phyloP scores from a whole-genome alignment of 2,797 vertebrate species.

The Melanotaenia pygmaea region DNA sequence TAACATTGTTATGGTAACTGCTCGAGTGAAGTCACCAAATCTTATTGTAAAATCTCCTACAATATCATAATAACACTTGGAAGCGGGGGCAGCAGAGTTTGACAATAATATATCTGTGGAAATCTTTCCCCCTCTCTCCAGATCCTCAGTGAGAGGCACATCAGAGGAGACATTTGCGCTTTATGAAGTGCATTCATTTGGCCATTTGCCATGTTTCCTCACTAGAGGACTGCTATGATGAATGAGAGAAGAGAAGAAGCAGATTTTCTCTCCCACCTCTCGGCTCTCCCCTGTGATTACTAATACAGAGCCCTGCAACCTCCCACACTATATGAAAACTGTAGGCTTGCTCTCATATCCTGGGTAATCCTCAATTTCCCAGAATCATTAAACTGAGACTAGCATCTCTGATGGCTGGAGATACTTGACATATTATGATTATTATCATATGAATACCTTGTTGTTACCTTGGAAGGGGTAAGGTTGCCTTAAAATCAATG shows the following conservation, averaged over 20 bases:
- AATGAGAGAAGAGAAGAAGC: constrained; percentile 86
- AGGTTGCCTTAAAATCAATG: constrained; percentile 74
- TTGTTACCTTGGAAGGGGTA: constrained; percentile 76
- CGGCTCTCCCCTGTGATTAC: constrained; percentile 84
- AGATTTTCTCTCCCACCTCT: constrained; percentile 86
- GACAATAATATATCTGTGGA: constrained; percentile 85
- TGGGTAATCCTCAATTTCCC: constrained; percentile 85
- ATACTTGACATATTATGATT: constrained; percentile 84
- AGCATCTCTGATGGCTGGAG: constrained; percentile 82
- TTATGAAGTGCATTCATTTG: constrained; percentile 87
- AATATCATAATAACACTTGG: constrained; percentile 83
- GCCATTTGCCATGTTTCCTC: constrained; percentile 86
- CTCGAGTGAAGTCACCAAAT: constrained; percentile 81
- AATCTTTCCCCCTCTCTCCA: constrained; percentile 79
- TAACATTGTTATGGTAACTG: constrained; percentile 83
- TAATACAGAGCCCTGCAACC: constrained; percentile 84
- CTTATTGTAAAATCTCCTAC: constrained; percentile 83
- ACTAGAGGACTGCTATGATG: constrained; percentile 85
- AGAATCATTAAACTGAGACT: constrained; percentile 85
- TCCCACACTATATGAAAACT: constrained; percentile 85
- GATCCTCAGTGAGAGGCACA: constrained; percentile 82
- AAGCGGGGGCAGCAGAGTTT: constrained; percentile 83
- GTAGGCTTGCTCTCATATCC: constrained; percentile 85
- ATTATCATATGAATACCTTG: constrained; percentile 81
- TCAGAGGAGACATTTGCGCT: constrained; percentile 85